Base-by-base conservation (phyloP, 2,888 invertebrate species). In the Temnothorax ravouxi region DNA sequence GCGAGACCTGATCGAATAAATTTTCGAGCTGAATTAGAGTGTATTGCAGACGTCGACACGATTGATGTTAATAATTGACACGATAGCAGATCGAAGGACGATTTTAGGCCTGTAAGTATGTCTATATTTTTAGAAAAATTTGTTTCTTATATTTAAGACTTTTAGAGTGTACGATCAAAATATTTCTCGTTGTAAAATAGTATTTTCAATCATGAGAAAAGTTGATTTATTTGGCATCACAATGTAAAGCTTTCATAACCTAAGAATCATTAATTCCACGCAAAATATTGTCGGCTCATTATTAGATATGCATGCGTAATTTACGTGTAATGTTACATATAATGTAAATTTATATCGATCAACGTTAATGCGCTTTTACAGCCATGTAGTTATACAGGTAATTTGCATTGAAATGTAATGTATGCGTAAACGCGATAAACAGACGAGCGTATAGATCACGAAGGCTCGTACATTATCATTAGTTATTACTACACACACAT, bases 331-430 rank as follows among this genome's bases (percentile, higher is more conserved):
- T 29, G 29, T 29, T 15, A 44, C 44, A 56, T 77, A 25, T 47
- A 54, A 77, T 29, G 69, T 44, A 54, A 69, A 67, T 69, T 74
- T 72, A 56, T 79, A 79, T 72, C 59, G 79, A 79, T 79, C 21
- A 71, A 56, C 56, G 25, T 72, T 79, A 79, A 72, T 69, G 44
- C n/a, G 69, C 77, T 77, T 79, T 79, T 79, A 72, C 56, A 71
- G 34, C 54, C 29, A 38, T 72, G 47, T 72, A 59, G 79, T 71
- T 71, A n/a, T n/a, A 79, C 44, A 79, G 13, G 21, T 72, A 44
- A 79, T 79, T 59, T 79, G 74, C 79, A 79, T 72, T 59, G 59
- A 72, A 79, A 79, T 79, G n/a, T 56, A 67, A 77, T 77, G 18
- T 59, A 79, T 25, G 25, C 72, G 79, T 72, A 79, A 79, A 71